Base-by-base conservation (phyloP, 1,140 invertebrate genomes). In the Triops longicaudatus region DNA sequence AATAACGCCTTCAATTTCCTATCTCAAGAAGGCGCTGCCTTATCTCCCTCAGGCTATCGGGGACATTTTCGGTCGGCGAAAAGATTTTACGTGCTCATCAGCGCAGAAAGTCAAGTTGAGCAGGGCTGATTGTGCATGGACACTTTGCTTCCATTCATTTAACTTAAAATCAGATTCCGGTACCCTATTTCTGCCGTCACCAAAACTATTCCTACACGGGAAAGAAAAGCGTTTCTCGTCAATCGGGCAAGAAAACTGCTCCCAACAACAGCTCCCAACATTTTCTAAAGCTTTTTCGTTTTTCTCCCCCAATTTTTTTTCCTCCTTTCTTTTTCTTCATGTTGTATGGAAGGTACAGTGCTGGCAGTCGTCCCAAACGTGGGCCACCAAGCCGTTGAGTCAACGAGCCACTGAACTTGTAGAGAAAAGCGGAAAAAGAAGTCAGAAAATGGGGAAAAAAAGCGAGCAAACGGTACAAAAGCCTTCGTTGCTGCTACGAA, bases 161-260 rank as follows among this genome's bases (percentile, higher is more conserved):
- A 63, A 63, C 50, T 63, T 63, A 63, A 63, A 63, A 63, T 63
- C 50, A 63, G 50, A 63, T 63, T 63, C 50, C 17, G 2, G 50
- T 63, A 63, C 50, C 11, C 50, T 63, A 63, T 63, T 63, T 63
- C 50, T 63, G 14, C 50, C 50, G 50, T 63, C 50, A 63, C 50
- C 50, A 63, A 63, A 14, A 22, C 50, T 37, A 7, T 7, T 2
- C 7, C 31, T 37, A 14, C 50, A 22, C 50, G 50, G n/a, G 50
- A 63, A 63, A 14, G 50, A 63, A 37, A 37, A 37, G n/a, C 22
- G 50, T 22, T 63, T 63, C 22, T 14, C 22, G 17, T 4, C 10
- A 17, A 63, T 63, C 22, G 50, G 10, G 50, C 14, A 63, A 22
- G 50, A 14, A 63, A 63, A 63, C 22, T 9, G 6, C 31, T 37